A percentile compares a stretch with the other conserved stretches of the same genome.
These are phyloP conservation scores for Sphaeridia pumilis DNA, from an alignment of 2,888 invertebrate genomes.

Conservation along the genomic window DNA sequence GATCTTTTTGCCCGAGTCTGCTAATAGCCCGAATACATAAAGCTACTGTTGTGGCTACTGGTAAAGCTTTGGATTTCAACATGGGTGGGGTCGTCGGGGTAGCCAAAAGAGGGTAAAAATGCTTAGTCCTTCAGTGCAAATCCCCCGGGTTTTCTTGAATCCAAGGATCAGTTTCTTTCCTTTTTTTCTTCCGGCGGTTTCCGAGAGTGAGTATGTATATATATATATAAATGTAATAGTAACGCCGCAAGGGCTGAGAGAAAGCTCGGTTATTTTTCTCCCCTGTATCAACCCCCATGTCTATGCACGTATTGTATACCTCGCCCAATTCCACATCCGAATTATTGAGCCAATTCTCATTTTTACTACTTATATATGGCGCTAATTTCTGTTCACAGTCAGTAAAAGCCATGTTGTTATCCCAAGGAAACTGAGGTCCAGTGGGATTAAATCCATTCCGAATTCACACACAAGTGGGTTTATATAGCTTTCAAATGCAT, in stretches of 20 bases:
- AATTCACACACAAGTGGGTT: not conserved
- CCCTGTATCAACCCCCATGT: not conserved
- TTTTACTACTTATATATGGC: not conserved
- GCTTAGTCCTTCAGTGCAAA: not conserved
- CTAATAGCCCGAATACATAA: no score
- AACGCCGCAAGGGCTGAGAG: no score
- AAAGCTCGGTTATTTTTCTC: not conserved
- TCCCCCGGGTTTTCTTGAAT: not conserved
- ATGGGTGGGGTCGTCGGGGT: no score
- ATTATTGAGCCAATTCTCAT: not conserved
- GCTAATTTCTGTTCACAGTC: constrained; percentile 1
- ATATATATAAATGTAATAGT: no score
- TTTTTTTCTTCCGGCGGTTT: not conserved
- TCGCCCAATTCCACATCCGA: not conserved
- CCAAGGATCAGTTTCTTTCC: no score
- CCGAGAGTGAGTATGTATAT: no score
- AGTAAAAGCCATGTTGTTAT: not conserved
- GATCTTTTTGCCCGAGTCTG: not conserved
- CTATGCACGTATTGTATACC: not conserved
- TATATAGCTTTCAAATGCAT: not conserved
- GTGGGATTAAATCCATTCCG: constrained; percentile 1
- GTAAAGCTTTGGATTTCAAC: no score
- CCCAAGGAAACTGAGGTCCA: not conserved
- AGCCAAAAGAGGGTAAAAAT: no score
- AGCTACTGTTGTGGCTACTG: no score